Percentiles rank a stretch among this genome's conserved stretches.
These are phyloP conservation scores for Theonella swinhoei DNA, from an alignment of 37 sponge, comb jelly and placozoan species.

Conservation along the genomic window DNA sequence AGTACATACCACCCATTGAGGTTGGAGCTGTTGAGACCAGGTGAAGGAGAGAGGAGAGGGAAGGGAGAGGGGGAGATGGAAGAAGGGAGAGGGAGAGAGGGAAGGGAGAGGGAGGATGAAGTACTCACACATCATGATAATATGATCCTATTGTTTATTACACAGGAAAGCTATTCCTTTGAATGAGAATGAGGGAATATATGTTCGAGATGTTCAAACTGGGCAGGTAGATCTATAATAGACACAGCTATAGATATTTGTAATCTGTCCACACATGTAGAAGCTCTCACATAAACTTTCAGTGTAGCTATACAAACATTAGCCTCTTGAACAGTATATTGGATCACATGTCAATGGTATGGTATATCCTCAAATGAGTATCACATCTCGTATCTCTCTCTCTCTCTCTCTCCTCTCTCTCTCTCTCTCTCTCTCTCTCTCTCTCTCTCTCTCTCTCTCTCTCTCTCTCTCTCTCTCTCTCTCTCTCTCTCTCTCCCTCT, in stretches of 20 bases:
- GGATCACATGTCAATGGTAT: neutral
- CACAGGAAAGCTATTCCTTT: slow-evolving; percentile 86
- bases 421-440: neutral
- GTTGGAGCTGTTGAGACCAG: slow-evolving; percentile 56
- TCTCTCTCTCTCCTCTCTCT: neutral
- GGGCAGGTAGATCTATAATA: slow-evolving; percentile 59
- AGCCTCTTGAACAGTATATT: neutral
- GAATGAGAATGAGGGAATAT: slow-evolving; percentile 93
- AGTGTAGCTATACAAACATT: too few species aligned
- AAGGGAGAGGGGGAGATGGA: neutral
- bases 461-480: neutral
- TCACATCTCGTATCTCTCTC: neutral
- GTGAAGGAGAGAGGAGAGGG: slow-evolving; percentile 25
- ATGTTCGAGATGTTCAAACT: slow-evolving; percentile 76
- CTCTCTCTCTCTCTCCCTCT: slow-evolving; percentile 33
- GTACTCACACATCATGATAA: too few species aligned
- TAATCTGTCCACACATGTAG: too few species aligned
- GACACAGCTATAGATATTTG: neutral
- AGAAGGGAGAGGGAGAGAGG: neutral
- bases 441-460: neutral
- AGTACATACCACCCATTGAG: slow-evolving; percentile 79
- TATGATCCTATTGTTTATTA: too few species aligned
- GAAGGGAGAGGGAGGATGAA: neutral
- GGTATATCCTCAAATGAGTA: neutral
- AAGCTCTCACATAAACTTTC: too few species aligned